Conservation (phyloP, 2,888 invertebrate species). For the Heliothis peltigera region DNA sequence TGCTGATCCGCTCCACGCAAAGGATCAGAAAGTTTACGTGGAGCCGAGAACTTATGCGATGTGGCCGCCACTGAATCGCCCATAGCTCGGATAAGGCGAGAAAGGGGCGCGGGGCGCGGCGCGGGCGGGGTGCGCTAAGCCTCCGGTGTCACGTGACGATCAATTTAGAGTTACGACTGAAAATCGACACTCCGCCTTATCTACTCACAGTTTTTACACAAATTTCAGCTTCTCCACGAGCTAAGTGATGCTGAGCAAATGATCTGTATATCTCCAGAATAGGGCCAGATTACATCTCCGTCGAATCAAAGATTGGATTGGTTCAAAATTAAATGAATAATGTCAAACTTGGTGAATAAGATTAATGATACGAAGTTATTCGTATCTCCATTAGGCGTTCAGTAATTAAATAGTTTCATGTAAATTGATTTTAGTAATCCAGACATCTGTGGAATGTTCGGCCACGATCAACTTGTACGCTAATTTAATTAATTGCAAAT, state of each 20-base stretch:
- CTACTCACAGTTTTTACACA: slow-evolving; percentile 55
- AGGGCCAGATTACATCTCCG: neutral
- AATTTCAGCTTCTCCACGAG: slow-evolving; percentile 22
- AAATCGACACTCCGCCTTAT: slow-evolving; percentile 62
- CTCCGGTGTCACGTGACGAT: slow-evolving; percentile 73
- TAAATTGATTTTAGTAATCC: slow-evolving; percentile 47
- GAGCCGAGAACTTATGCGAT: slow-evolving; percentile 72
- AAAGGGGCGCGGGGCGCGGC: slow-evolving; percentile 32
- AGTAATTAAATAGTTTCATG: slow-evolving; percentile 45
- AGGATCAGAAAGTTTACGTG: slow-evolving; percentile 74
- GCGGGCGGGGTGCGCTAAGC: slow-evolving; percentile 60
- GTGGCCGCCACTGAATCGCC: slow-evolving; percentile 61
- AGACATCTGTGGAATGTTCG: slow-evolving; percentile 17
- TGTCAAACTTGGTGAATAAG: slow-evolving; percentile 27
- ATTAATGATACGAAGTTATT: slow-evolving; percentile 38
- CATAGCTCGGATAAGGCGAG: slow-evolving; percentile 68
- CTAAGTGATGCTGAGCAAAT: slow-evolving; percentile 17
- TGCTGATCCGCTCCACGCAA: slow-evolving; percentile 49
- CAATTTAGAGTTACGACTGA: slow-evolving; percentile 77
- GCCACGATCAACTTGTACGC: slow-evolving; percentile 19
- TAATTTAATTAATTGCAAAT: slow-evolving; percentile 33
- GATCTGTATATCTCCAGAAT: slow-evolving; percentile 27
- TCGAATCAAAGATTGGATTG: slow-evolving; percentile 13
- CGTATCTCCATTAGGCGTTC: slow-evolving; percentile 20
- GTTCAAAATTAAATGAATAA: slow-evolving; percentile 17